phyloP scores from a whole-genome alignment of 2,797 vertebrate species.

The Sorex maritimensis region DNA sequence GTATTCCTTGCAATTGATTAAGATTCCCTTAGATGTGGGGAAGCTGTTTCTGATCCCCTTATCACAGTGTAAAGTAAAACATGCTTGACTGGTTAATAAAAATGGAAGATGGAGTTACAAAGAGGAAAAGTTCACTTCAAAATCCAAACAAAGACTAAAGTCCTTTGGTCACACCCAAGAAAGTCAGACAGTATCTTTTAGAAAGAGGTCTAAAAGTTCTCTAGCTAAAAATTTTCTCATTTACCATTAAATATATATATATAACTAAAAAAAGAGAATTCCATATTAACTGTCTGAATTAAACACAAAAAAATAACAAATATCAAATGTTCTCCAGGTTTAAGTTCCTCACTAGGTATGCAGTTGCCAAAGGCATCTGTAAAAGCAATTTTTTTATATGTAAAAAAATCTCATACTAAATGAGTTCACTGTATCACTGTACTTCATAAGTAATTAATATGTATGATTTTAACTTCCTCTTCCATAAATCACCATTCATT shows the following conservation, averaged over 20 bases:
- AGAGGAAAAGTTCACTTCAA: constrained; percentile 86
- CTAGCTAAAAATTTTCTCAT: background rate
- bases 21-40: constrained; percentile 81
- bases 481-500: constrained; percentile 84
- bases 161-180: constrained; percentile 83
- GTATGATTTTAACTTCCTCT: constrained; percentile 78
- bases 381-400: constrained; percentile 82
- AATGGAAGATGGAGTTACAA: constrained; percentile 87
- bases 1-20: constrained; percentile 87
- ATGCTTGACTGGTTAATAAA: constrained; percentile 83
- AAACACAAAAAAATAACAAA: constrained; percentile 67
- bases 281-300: constrained; percentile 43
- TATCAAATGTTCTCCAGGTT: constrained; percentile 72
- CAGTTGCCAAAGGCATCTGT: constrained; percentile 78
- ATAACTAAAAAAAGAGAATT: constrained; percentile 44
- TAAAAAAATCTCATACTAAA: constrained; percentile 69
- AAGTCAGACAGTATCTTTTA: constrained; percentile 72
- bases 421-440: constrained; percentile 84
- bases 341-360: constrained; percentile 43
- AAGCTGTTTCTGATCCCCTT: constrained; percentile 78
- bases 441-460: constrained; percentile 82
- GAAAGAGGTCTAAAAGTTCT: constrained; percentile 44
- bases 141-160: constrained; percentile 77
- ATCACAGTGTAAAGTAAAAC: constrained; percentile 82
- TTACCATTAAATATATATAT: constrained; percentile 65